A percentile compares a stretch with the other conserved stretches of the same genome.
Conservation (phyloP, 2,113 vertebrate genomes). For the Gadus chalcogrammus region DNA sequence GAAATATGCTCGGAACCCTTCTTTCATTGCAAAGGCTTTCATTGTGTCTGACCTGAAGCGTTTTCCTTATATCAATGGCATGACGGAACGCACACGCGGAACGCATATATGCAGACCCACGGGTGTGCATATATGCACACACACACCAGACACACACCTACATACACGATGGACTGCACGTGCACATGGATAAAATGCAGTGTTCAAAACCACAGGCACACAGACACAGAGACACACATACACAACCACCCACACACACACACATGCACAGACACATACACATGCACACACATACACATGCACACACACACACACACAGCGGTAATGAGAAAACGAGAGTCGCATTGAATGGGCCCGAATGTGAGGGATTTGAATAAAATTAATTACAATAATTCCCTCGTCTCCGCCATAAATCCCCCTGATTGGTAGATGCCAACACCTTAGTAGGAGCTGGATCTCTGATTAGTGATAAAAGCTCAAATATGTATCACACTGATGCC, state of each 20-base stretch:
- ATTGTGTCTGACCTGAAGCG: constrained; percentile 23
- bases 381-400: constrained; percentile 46
- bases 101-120: not conserved
- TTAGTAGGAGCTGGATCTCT: constrained; percentile 39
- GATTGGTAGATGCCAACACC: constrained; percentile 43
- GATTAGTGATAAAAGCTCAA: constrained; percentile 55
- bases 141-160: constrained; percentile 17
- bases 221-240: too few relatives aligned
- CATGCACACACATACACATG: constrained; percentile 15
- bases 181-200: too few relatives aligned
- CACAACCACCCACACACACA: not conserved
- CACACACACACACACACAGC: constrained; percentile 33
- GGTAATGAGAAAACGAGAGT: constrained; percentile 13
- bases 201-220: too few relatives aligned
- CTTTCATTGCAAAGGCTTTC: not conserved
- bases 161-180: not conserved
- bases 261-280: constrained; percentile 9
- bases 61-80: constrained; percentile 29
- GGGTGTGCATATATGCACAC: too few relatives aligned
- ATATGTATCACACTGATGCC: constrained; percentile 36
- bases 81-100: not conserved
- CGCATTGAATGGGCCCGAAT: constrained; percentile 20
- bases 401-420: constrained; percentile 41
- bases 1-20: too few relatives aligned
- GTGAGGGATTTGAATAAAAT: constrained; percentile 51